These are phyloP conservation scores for Halichoerus grypus DNA, from an alignment of 2,113 vertebrate species.

Conservation along the genomic window DNA sequence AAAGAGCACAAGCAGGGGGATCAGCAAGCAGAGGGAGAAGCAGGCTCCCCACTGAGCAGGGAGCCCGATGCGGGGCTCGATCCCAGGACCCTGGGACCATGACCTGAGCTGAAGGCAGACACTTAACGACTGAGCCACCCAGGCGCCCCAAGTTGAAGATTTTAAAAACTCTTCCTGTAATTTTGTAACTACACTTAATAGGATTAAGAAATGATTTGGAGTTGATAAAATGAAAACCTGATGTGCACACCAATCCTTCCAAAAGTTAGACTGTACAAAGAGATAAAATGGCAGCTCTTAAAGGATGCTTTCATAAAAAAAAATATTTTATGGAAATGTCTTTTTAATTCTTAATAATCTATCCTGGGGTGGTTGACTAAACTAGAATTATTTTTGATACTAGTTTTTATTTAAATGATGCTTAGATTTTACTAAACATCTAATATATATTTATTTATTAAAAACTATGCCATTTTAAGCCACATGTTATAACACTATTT, in stretches of 20 bases:
- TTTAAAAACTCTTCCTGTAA: not conserved
- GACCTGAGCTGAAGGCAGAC: too few relatives aligned
- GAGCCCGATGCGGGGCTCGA: too few relatives aligned
- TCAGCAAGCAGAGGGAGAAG: too few relatives aligned
- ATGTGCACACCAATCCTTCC: not conserved
- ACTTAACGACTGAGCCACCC: too few relatives aligned
- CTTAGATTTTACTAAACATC: not conserved
- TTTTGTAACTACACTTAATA: not conserved
- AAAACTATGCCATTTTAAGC: not conserved
- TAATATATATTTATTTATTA: not conserved
- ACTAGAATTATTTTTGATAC: not conserved
- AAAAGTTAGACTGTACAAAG: not conserved
- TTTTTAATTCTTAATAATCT: not conserved
- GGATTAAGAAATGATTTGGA: conserved; percentile 3
- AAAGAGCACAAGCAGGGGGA: too few relatives aligned
- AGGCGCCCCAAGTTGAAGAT: not conserved
- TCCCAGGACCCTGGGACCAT: too few relatives aligned
- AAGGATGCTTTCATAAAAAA: not conserved
- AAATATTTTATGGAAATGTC: not conserved
- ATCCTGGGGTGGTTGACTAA: not conserved
- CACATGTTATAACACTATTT: not conserved
- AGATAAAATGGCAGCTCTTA: not conserved
- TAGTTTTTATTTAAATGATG: not conserved
- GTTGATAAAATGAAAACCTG: not conserved
- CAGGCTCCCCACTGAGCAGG: too few relatives aligned